Evolutionary conservation across 2,888 invertebrate species (phyloP), one percentile per base, ranked within the genome.

Genomic region (Cheilosia urbana): DNA sequence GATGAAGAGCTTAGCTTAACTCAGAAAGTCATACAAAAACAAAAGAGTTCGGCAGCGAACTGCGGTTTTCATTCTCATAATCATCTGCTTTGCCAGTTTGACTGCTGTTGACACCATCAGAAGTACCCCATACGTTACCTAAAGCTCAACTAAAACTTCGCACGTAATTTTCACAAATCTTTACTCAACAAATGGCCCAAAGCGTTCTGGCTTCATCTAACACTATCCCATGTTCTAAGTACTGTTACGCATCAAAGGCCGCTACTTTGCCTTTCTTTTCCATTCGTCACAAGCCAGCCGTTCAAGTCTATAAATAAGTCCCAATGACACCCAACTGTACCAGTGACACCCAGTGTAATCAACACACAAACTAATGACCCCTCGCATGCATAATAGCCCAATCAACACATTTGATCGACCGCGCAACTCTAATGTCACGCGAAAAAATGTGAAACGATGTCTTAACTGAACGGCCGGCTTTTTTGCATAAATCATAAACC

Each of bases 401-500:
- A 58, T 47, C 57, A 19, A 19, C 55, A 55, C 2, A 15, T n/a
- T 27, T 53, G 27, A 27, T 30, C 51, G 13, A 27, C 15, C n/a
- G 30, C 30, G n/a, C 17, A 71, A 60, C 51, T 53, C 53, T 72
- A 40, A 40, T 53, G 42, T 55, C 34, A 15, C 13, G 13, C 19
- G 49, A 55, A 55, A 55, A 30, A 68, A 53, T 55, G 53, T 68
- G 53, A 65, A 49, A 65, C 45, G 47, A 42, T 73, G 42, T 55
- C 73, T 55, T 63, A 73, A 73, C 63, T 47, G 47, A 69, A 34
- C 17, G 53, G 73, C n/a, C 30, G n/a, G 30, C n/a, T 62, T 73
- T 73, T 73, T 73, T 73, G 73, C 73, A 73, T 73, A 62, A 73
- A 63, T 63, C 45, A 73, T 55, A 63, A 62, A 34, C 73, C 49